Percentiles rank a stretch among this genome's conserved stretches.
These are phyloP conservation scores for Xylota sylvarum DNA, from an alignment of 2,888 invertebrate genomes.

Conservation along the genomic window DNA sequence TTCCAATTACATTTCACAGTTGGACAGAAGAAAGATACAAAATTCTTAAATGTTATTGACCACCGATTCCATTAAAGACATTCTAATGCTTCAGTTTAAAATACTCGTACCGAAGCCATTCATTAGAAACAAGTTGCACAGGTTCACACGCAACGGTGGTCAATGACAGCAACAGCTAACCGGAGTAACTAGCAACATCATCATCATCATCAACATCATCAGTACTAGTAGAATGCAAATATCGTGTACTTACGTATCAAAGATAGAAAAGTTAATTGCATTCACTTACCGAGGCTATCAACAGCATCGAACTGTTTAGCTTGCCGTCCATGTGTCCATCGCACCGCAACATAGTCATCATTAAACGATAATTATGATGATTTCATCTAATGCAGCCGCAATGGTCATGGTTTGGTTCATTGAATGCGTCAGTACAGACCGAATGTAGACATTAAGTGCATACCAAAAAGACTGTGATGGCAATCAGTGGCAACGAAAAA, in stretches of 20 bases:
- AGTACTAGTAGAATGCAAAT: constrained; percentile 22
- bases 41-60: not conserved
- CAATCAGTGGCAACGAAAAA: constrained; percentile 18
- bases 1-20: constrained; percentile 31
- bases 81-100: constrained; percentile 7
- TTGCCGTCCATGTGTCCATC: constrained; percentile 59
- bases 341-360: constrained; percentile 61
- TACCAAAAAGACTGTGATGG: constrained; percentile 21
- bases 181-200: not conserved
- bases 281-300: constrained; percentile 2
- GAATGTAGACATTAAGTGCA: constrained; percentile 33
- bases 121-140: constrained; percentile 14
- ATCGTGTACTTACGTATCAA: constrained; percentile 3
- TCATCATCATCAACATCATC: not conserved
- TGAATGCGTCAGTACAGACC: constrained; percentile 56
- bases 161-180: not conserved
- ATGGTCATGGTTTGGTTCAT: constrained; percentile 54
- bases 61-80: not conserved
- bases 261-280: constrained; percentile 24
- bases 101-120: not conserved
- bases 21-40: not conserved
- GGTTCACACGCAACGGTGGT: constrained; percentile 26
- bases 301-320: constrained; percentile 14
- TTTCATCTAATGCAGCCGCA: constrained; percentile 66
- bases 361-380: constrained; percentile 72